Conservation (phyloP, 2,113 vertebrate genomes). For the Petrocephalus zakoni region DNA sequence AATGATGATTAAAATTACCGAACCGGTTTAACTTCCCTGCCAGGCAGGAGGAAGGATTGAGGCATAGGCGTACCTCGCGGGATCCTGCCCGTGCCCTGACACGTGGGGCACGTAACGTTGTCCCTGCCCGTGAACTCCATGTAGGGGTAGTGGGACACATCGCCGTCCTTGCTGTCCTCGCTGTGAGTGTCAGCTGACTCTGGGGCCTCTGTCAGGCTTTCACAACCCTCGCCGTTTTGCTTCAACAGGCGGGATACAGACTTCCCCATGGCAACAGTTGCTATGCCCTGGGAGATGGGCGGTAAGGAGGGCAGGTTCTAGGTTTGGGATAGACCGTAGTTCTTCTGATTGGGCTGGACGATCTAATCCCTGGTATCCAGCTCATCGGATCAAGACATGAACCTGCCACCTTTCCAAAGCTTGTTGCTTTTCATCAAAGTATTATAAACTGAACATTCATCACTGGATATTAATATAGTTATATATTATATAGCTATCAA, state of each 20-base stretch:
- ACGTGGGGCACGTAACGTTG: slow-evolving; percentile 81
- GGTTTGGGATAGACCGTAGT: background rate
- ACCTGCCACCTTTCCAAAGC: background rate
- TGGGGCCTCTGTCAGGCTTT: slow-evolving; percentile 52
- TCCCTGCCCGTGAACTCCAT: slow-evolving; percentile 96
- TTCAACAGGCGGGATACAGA: slow-evolving; percentile 76
- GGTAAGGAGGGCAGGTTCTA: background rate
- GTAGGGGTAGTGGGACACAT: slow-evolving; percentile 95
- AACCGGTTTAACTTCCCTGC: background rate
- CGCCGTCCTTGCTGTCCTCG: slow-evolving; percentile 72
- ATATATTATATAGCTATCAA: background rate
- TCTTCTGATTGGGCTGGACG: background rate
- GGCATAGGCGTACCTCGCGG: slow-evolving; percentile 46
- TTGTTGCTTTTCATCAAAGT: background rate
- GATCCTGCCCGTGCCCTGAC: slow-evolving; percentile 64
- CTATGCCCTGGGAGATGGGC: background rate
- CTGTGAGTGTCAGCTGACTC: slow-evolving; percentile 58
- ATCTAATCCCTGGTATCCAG: background rate
- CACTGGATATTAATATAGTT: background rate
- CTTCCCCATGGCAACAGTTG: slow-evolving; percentile 76
- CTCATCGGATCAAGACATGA: background rate
- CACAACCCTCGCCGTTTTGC: slow-evolving; percentile 66
- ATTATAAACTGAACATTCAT: background rate
- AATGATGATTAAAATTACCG: background rate
- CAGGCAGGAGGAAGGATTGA: background rate